Base-by-base conservation (phyloP, 2,113 vertebrate genomes). In the Nerophis lumbriciformis region DNA sequence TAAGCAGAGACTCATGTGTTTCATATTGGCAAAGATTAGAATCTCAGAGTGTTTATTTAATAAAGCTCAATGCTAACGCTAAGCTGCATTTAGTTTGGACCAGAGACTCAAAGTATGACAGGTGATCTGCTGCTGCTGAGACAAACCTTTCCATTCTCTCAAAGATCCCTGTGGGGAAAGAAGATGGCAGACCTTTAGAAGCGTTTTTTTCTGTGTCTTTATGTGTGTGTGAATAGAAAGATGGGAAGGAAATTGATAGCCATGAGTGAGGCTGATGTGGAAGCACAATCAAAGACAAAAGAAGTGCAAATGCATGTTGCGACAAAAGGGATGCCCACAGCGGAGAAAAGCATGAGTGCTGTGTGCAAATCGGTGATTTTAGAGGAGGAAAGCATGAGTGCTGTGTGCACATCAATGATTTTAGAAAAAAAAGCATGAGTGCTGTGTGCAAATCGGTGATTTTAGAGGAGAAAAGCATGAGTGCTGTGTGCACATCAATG, bases 241-340 rank as follows among this genome's bases (percentile, higher is more conserved):
- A 9, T 1, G 15, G 21, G 37, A 8, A 57, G 42, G 49, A 21
- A 51, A 68, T 59, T 21, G 56, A 59, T 60, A 47, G 5, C 45
- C 49, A 53, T 58, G 45, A 54, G 48, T 61, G 68, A 56, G 59
- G 62, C 39, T 53, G 63, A 58, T 50, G 51, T 57, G 28, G 48
- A 59, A 49, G 8, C 38, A 44, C 39, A 68, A 12, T 45, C 53
- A 52, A 66, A 28, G 11, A 45, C 42, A 49, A 28, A 14, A 67
- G 60, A 49, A 68, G 60, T 42, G 35, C 51, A 64, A 58, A 55
- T 78, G 66, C 56, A 49, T 59, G 58, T 10, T 55, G 68, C 35
- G 36, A 66, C 65, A 59, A 65, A 71, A 74, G 67, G 60, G 50
- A 28, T 63, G 55, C 63, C 61, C 64, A 61, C 50, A 68, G 58